Conservation (phyloP, 2,888 invertebrate genomes). For the Stenodema calcarata region DNA sequence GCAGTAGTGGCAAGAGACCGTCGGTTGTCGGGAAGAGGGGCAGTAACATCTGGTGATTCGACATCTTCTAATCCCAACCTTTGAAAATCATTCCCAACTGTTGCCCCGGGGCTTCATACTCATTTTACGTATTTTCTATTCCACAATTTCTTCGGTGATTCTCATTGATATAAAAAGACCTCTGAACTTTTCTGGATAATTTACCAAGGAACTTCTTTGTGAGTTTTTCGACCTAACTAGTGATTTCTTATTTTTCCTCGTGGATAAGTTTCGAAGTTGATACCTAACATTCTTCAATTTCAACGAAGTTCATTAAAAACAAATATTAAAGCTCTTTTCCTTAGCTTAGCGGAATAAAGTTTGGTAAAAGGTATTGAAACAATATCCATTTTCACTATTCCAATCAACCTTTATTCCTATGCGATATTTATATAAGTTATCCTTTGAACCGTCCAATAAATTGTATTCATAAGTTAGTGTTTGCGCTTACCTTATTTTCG, state of each 20-base stretch:
- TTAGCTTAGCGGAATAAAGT: too few species aligned
- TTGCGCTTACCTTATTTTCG: too few species aligned
- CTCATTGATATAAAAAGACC: not conserved
- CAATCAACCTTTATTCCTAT: too few species aligned
- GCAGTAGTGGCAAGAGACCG: conserved; percentile 6
- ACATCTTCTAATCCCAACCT: not conserved
- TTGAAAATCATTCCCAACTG: conserved; percentile 20
- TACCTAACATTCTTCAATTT: too few species aligned
- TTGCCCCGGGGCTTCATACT: conserved; percentile 21
- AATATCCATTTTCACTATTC: too few species aligned
- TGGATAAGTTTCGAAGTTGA: not conserved
- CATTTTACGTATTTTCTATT: not conserved
- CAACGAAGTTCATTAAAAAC: too few species aligned
- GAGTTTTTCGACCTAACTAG: not conserved
- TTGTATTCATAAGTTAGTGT: too few species aligned
- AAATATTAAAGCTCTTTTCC: too few species aligned
- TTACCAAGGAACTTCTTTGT: conserved; percentile 6
- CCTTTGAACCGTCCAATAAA: too few species aligned
- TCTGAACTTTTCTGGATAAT: conserved; percentile 15
- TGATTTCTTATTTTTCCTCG: not conserved
- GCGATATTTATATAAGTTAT: too few species aligned
- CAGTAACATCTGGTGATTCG: not conserved
- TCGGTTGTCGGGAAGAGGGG: not conserved
- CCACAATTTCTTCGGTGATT: not conserved
- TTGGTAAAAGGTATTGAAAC: too few species aligned